Evolutionary conservation across 2,888 invertebrate species (phyloP).

Genomic region (Loripinus fragilis): DNA sequence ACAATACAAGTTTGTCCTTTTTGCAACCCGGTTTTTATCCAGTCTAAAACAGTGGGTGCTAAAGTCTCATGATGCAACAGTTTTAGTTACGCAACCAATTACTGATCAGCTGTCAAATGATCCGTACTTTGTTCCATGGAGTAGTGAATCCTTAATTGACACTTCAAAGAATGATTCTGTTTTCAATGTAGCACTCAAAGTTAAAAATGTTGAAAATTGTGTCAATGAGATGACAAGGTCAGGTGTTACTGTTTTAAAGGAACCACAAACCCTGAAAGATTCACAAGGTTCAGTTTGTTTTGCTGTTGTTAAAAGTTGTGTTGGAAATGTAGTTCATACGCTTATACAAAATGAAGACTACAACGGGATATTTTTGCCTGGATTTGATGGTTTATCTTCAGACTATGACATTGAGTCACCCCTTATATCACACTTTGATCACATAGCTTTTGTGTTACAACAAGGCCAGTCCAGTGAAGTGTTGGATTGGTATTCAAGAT

Average conservation of each 20-base stretch:
- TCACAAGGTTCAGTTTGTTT: constrained; percentile 78
- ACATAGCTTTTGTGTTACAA: constrained; percentile 83
- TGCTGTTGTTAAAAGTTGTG: constrained; percentile 82
- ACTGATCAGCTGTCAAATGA: constrained; percentile 32
- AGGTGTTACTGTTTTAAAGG: constrained; percentile 77
- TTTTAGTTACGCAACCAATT: constrained; percentile 76
- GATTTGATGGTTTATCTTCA: constrained; percentile 69
- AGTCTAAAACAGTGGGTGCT: constrained; percentile 74
- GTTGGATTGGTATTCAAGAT: constrained; percentile 83
- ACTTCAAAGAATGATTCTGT: constrained; percentile 79
- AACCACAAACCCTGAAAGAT: constrained; percentile 71
- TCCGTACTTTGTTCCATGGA: constrained; percentile 45
- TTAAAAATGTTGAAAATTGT: constrained; percentile 76
- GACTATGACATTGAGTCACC: background rate
- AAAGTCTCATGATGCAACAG: constrained; percentile 71
- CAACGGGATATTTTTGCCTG: constrained; percentile 83
- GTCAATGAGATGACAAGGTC: constrained; percentile 65
- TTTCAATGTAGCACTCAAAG: constrained; percentile 83
- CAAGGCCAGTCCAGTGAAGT: constrained; percentile 79
- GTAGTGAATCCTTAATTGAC: background rate
- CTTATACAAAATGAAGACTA: constrained; percentile 83
- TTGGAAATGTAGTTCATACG: constrained; percentile 84
- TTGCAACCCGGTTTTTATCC: constrained; percentile 60
- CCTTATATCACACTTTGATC: constrained; percentile 82
- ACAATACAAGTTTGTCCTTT: constrained; percentile 74